Evolutionary conservation across 2,113 vertebrate genomes (phyloP).

Genomic region (Nothocercus nigrocapillus): DNA sequence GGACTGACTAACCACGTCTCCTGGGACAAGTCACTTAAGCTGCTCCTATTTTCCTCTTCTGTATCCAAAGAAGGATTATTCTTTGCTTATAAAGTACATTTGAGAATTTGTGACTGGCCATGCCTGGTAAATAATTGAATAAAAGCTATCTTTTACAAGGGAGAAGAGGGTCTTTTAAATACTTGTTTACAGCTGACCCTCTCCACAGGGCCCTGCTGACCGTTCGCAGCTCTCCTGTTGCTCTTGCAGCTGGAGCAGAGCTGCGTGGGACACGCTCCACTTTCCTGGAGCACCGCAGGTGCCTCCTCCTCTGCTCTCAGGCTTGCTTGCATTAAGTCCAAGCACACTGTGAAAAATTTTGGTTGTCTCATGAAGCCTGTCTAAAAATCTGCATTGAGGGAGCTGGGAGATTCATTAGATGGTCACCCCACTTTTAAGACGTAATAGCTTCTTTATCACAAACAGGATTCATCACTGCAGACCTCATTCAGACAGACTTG

Average conservation of each 20-base stretch:
- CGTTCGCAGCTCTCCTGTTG: rapidly evolving
- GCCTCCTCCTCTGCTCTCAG: not conserved
- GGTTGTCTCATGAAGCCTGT: not conserved
- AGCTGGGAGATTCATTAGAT: not conserved
- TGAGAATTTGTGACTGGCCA: not conserved
- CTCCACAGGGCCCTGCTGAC: not conserved
- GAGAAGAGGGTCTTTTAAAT: not conserved
- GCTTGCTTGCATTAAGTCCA: too few relatives aligned
- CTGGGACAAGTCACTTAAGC: not conserved
- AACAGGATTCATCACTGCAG: not conserved
- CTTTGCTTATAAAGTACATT: not conserved
- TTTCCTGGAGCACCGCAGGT: not conserved
- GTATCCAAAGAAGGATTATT: not conserved
- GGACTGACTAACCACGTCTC: not conserved
- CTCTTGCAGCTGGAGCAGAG: not conserved
- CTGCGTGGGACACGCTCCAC: not conserved
- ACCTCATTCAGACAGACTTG: too few relatives aligned
- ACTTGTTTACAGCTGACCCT: not conserved
- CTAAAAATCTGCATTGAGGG: not conserved
- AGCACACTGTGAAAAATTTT: not conserved
- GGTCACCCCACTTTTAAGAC: too few relatives aligned
- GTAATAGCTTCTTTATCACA: too few relatives aligned
- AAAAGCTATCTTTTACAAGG: not conserved
- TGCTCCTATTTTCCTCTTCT: not conserved
- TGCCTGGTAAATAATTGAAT: not conserved